Conservation (phyloP, 2,888 invertebrate genomes). For the Epinotia nisella region DNA sequence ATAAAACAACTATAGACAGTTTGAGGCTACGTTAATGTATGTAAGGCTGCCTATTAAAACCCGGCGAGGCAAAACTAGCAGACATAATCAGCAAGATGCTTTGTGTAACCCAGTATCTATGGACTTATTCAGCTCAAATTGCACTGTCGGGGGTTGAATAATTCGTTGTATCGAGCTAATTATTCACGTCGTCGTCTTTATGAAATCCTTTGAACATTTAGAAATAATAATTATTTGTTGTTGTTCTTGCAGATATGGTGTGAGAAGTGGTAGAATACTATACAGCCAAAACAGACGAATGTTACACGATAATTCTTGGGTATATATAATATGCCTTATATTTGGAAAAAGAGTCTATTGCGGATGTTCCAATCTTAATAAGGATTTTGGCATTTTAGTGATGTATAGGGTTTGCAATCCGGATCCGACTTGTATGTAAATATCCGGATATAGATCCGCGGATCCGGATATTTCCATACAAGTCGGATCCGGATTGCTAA, state of each 20-base stretch:
- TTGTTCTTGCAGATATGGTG: constrained; percentile 60
- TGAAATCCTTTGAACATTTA: not conserved
- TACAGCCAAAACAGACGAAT: constrained; percentile 69
- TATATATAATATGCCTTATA: constrained; percentile 42
- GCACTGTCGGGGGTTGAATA: not conserved
- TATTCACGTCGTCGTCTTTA: too few relatives aligned
- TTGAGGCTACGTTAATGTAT: not conserved
- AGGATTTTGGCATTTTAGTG: too few relatives aligned
- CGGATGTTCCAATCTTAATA: too few relatives aligned
- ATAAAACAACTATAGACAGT: too few relatives aligned
- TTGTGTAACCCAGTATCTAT: too few relatives aligned
- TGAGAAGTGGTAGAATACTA: constrained; percentile 64
- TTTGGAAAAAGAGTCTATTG: too few relatives aligned
- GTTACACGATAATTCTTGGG: constrained; percentile 54
- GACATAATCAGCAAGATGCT: too few relatives aligned
- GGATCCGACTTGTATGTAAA: too few relatives aligned
- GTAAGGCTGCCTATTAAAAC: not conserved
- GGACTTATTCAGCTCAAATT: not conserved
- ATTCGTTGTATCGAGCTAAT: not conserved
- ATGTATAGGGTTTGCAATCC: too few relatives aligned
- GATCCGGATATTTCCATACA: too few relatives aligned
- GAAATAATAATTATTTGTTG: not conserved
- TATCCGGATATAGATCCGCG: too few relatives aligned
- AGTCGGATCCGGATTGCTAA: too few relatives aligned
- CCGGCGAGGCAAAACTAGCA: not conserved